Percentiles rank a stretch among this genome's conserved stretches.
phyloP scores from a whole-genome alignment of 2,113 vertebrate species.

The Anoura caudifer region DNA sequence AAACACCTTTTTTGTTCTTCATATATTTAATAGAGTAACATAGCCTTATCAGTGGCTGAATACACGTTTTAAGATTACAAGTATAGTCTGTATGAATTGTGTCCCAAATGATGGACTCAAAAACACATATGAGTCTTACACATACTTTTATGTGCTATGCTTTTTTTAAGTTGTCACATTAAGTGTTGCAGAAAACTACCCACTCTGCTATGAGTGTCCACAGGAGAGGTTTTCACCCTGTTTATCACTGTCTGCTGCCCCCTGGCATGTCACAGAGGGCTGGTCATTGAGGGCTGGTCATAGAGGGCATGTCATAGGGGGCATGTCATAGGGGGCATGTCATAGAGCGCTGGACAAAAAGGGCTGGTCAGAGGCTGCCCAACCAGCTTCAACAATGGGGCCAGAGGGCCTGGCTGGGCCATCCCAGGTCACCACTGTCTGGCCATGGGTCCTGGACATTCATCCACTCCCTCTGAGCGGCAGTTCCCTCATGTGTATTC shows the following conservation, averaged over 20 bases:
- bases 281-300: neutral
- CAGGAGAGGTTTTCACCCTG: neutral
- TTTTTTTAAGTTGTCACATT: neutral
- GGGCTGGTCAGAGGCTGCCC: neutral
- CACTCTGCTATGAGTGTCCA: neutral
- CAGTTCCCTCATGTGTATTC: neutral
- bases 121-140: neutral
- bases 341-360: neutral
- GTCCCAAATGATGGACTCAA: neutral
- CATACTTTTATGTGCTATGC: neutral
- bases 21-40: neutral
- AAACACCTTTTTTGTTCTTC: neutral
- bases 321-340: neutral
- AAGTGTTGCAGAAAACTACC: neutral
- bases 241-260: neutral
- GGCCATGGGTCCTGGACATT: neutral
- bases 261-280: neutral
- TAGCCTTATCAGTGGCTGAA: neutral
- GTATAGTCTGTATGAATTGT: neutral
- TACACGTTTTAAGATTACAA: neutral
- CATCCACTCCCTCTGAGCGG: neutral
- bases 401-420: neutral
- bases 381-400: neutral
- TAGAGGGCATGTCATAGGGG: neutral
- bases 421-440: neutral